These are phyloP conservation scores for Phaenicophaeus curvirostris DNA, from an alignment of 2,797 vertebrate species.

Conservation along the genomic window DNA sequence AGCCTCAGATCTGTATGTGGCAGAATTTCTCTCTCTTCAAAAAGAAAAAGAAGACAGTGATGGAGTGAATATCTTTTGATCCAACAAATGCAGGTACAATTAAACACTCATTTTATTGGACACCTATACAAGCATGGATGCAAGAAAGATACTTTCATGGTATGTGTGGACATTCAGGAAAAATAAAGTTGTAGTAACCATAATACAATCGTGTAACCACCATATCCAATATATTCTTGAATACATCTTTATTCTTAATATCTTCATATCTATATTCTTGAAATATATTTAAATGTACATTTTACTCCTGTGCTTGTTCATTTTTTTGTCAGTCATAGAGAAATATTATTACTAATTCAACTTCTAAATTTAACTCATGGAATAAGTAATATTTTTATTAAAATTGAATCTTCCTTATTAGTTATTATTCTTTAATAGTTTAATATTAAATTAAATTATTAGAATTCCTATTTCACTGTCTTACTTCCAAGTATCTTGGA, in stretches of 20 bases:
- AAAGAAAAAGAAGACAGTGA: neutral
- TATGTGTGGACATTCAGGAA: neutral
- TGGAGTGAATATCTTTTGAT: neutral
- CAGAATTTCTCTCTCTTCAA: neutral
- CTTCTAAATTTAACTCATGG: neutral
- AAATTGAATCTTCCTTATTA: neutral
- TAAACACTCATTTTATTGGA: neutral
- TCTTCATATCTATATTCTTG: no score
- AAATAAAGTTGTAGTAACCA: neutral
- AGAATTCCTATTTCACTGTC: neutral
- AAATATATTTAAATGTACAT: neutral
- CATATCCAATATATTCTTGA: neutral
- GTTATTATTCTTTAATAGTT: neutral
- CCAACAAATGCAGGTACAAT: fast-evolving
- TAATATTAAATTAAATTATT: neutral
- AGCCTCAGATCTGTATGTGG: neutral
- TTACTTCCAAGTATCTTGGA: neutral
- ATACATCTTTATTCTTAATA: neutral
- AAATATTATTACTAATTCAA: neutral
- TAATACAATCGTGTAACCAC: neutral
- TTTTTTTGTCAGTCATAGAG: neutral
- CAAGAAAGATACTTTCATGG: neutral
- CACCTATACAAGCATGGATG: neutral
- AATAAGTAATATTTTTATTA: neutral
- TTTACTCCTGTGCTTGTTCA: fast-evolving